Evolutionary conservation across 1,140 invertebrate genomes (phyloP), one percentile per base, ranked within the genome.

Genomic region (Cyrtorhinus lividipennis): DNA sequence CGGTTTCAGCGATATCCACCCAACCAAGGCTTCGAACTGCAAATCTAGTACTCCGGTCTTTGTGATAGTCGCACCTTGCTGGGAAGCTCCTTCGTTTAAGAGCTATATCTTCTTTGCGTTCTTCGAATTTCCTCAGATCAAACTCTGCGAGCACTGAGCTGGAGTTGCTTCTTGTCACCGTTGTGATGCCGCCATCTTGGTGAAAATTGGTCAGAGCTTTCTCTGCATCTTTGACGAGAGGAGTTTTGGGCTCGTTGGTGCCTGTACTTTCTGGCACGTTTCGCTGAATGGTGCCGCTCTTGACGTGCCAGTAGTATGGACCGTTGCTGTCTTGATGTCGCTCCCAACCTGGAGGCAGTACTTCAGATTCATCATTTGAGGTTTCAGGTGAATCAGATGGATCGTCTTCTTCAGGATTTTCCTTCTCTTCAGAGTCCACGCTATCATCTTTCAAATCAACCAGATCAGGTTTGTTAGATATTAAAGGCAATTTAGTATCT

Each of bases 301-400:
- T 95, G 69, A 97, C 94, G 76, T 98, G 95, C 94, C 94, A 98
- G 74, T 95, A 98, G 74, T 97, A 97, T 1, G 92, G 87, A 13
- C 92, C 92, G 73, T 89, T 85, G 69, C 88, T 89, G 77, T 95
- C 92, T 81, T 95, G 91, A 76, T 94, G 90, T 75, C 86, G 88
- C 74, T 95, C 90, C 92, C 92, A 95, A 1, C 92, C 92, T 0
- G 83, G 79, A 0, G 91, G 91, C 66, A 94, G 73, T 65, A 76
- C 73, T 65, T 78, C 77, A 27, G 66, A 58, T 0, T 59, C 48
- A 22, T 27, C 26, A 30, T 63, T 58, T n/a, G 67, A 60, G 20
- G 20, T 44, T 5, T 61, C 61, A 26, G 65, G 62, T 20, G 30
- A 59, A 23, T 45, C 25, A 23, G 64, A 61, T 22, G 67, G 59